Base-by-base conservation (phyloP, 2,888 invertebrate genomes). In the Papilio demoleus region DNA sequence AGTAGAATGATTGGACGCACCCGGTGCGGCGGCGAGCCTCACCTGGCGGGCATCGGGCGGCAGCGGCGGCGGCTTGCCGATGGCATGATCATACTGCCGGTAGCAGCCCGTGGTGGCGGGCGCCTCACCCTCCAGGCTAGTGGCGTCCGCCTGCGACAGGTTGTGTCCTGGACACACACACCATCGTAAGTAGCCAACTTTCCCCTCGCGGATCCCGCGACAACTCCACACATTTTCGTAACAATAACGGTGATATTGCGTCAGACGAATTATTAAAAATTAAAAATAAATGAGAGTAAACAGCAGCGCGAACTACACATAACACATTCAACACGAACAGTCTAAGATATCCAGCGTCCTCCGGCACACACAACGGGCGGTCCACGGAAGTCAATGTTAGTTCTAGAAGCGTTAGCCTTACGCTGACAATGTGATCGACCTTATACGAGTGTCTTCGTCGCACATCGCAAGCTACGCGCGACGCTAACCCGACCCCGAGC, bases 91-190 rank as follows among this genome's bases (percentile, higher is more conserved):
- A 88, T 95, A 96, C 88, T 95, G 96, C 84, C 95, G 95, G 92
- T 95, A 96, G 93, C 96, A 96, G 81, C 96, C 96, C 73, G 95
- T 94, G 74, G 94, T 95, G 75, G 95, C 95, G 82, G 96, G 96
- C 75, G 95, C 94, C 85, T 96, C 96, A 78, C 94, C 95, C 81
- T 96, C 96, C 81, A 96, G 94, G 88, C 97, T 97, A 93, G 96
- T 97, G 81, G 96, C 96, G 91, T 97, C 97, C 85, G 94, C 96
- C 93, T 97, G 97, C 88, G 97, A 97, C 94, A 97, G 94, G 94
- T 97, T 97, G 95, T 97, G 97, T 94, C 97, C 97, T 97, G 95
- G 83, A 90, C 89, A 88, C 91, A 92, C 90, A 90, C 82, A 92
- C 88, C 88, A 89, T 83, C 85, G 80, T 90, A 84, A 91, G 88